These are phyloP conservation scores for Seira musarum DNA, from an alignment of 2,888 invertebrate species.

Conservation along the genomic window DNA sequence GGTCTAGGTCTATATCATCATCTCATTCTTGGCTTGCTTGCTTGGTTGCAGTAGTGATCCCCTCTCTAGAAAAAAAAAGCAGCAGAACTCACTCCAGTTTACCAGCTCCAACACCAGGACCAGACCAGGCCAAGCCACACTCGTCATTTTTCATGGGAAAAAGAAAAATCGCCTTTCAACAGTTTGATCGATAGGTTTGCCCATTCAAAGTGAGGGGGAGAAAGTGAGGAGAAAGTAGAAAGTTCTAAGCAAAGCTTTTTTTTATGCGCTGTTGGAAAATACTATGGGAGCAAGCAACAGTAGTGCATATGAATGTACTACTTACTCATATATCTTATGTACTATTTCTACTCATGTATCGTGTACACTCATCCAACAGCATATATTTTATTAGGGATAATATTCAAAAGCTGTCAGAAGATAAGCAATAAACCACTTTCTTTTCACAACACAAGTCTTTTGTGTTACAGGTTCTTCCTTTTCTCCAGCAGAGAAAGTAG, in stretches of 20 bases:
- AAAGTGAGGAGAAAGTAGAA: background rate
- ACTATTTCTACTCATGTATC: no score
- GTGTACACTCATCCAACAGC: background rate
- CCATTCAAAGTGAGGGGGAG: constrained; percentile 32
- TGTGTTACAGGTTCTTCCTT: background rate
- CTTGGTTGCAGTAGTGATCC: no score
- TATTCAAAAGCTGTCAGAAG: constrained; percentile 29
- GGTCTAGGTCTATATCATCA: no score
- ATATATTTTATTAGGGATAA: constrained; percentile 26
- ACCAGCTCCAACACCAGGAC: no score
- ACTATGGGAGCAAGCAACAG: background rate
- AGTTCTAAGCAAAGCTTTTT: constrained; percentile 1
- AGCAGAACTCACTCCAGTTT: no score
- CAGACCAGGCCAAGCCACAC: no score
- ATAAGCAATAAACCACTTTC: constrained; percentile 20
- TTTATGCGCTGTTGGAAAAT: background rate
- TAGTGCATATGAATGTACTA: no score
- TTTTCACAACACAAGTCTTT: background rate
- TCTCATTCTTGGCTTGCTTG: no score
- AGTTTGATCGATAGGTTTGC: constrained; percentile 67
- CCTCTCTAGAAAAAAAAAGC: no score
- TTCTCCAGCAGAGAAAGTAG: no score
- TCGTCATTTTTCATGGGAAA: constrained; percentile 22
- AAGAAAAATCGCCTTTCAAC: constrained; percentile 67
- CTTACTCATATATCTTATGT: no score